phyloP scores from a whole-genome alignment of 2,888 invertebrate species.

The Callosobruchus maculatus region DNA sequence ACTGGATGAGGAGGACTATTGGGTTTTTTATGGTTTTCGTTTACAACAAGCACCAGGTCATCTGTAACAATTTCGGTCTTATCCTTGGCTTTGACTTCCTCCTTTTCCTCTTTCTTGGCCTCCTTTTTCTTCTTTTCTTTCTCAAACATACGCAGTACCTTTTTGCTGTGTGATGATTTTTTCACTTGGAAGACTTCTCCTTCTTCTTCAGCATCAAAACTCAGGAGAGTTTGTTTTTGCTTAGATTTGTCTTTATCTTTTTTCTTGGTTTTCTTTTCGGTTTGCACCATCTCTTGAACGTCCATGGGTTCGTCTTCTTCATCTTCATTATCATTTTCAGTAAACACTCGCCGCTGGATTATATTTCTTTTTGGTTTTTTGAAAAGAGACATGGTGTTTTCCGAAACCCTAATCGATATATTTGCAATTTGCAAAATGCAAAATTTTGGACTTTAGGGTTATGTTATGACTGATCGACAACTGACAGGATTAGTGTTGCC shows the following conservation, averaged over 20 bases:
- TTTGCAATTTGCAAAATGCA: too few relatives aligned
- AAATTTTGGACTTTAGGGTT: too few relatives aligned
- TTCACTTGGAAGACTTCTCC: slow-evolving; percentile 92
- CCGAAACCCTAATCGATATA: too few relatives aligned
- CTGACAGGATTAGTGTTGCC: too few relatives aligned
- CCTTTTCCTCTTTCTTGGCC: slow-evolving; percentile 44
- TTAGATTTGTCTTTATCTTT: slow-evolving; percentile 52
- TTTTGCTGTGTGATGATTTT: slow-evolving; percentile 91
- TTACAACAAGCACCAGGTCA: slow-evolving; percentile 61
- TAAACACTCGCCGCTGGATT: slow-evolving; percentile 67
- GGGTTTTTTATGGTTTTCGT: slow-evolving; percentile 42
- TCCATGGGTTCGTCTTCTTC: slow-evolving; percentile 54
- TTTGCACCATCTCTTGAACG: slow-evolving; percentile 39
- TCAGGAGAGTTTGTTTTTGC: slow-evolving; percentile 62
- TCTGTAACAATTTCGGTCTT: slow-evolving; percentile 67
- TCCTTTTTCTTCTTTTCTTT: slow-evolving; percentile 68
- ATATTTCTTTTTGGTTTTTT: slow-evolving; percentile 85
- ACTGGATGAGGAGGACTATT: slow-evolving; percentile 50
- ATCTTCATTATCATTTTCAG: slow-evolving; percentile 61
- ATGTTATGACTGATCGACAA: too few relatives aligned
- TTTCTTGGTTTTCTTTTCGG: slow-evolving; percentile 36
- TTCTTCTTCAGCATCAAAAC: slow-evolving; percentile 78
- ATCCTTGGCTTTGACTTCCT: slow-evolving; percentile 50
- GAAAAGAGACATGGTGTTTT: slow-evolving; percentile 87
- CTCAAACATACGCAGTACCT: slow-evolving; percentile 79